phyloP scores from a whole-genome alignment of 2,113 vertebrate genomes.

The Rhinogobius similis region DNA sequence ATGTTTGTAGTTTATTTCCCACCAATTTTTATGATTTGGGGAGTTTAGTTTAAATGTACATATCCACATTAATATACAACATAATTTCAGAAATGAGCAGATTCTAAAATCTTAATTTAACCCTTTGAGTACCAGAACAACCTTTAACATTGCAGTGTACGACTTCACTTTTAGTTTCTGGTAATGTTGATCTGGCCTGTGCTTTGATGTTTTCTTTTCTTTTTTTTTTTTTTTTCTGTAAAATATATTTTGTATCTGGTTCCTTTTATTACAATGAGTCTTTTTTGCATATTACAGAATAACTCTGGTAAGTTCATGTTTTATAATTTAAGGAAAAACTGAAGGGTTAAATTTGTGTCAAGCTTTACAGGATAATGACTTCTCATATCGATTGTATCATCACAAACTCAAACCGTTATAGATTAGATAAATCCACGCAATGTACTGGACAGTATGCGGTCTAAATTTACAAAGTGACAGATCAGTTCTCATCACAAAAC shows the following conservation, averaged over 20 bases:
- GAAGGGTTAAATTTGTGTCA: slow-evolving; percentile 24
- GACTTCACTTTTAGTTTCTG: neutral
- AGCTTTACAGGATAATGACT: slow-evolving; percentile 32
- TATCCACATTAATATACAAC: slow-evolving; percentile 41
- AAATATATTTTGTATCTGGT: slow-evolving; percentile 5
- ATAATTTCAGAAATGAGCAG: slow-evolving; percentile 26
- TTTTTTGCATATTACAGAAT: slow-evolving; percentile 2
- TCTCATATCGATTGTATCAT: slow-evolving; percentile 20
- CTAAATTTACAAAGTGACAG: slow-evolving; percentile 15
- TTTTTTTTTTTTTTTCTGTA: neutral
- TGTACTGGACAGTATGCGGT: neutral
- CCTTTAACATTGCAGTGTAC: neutral
- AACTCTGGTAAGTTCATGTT: slow-evolving; percentile 15
- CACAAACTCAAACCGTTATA: neutral
- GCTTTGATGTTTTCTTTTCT: neutral
- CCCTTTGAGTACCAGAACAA: slow-evolving; percentile 21
- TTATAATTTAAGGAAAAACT: slow-evolving; percentile 1
- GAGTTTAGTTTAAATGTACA: slow-evolving; percentile 46
- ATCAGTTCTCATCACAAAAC: slow-evolving; percentile 6
- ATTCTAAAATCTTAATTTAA: slow-evolving; percentile 19
- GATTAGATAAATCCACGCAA: neutral
- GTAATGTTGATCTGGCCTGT: slow-evolving; percentile 1
- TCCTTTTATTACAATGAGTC: slow-evolving; percentile 23
- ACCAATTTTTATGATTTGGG: slow-evolving; percentile 46
- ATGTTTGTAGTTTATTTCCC: slow-evolving; percentile 76